Conservation (phyloP, 2,113 vertebrate genomes). For the Abramis brama region DNA sequence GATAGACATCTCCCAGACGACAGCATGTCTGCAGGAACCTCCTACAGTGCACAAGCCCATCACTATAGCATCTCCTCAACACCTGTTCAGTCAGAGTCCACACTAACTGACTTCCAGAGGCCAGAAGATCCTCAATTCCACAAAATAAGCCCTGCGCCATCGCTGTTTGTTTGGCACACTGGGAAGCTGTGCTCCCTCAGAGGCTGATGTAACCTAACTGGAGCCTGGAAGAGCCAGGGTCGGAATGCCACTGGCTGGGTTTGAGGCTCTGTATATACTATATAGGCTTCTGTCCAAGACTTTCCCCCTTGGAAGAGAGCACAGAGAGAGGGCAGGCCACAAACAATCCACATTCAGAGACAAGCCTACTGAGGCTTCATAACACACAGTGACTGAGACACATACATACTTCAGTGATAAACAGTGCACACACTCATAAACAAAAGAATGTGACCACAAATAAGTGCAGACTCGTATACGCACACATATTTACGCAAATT, state of each 20-base stretch:
- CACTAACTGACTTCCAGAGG: conserved; percentile 84
- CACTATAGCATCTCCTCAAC: conserved; percentile 85
- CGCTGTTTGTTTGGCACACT: conserved; percentile 26
- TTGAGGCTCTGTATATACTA: conserved; percentile 73
- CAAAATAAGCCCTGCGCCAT: conserved; percentile 88
- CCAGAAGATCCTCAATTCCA: conserved; percentile 87
- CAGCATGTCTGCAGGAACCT: conserved; percentile 87
- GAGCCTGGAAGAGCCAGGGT: conserved; percentile 67
- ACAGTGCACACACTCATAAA: conserved; percentile 52
- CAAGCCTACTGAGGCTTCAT: conserved; percentile 46
- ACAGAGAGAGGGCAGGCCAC: conserved; percentile 64
- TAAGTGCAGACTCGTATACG: neutral
- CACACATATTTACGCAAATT: conserved; percentile 23
- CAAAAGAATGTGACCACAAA: conserved; percentile 40
- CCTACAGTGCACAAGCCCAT: conserved; percentile 84
- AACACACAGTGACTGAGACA: conserved; percentile 53
- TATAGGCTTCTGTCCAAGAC: conserved; percentile 79
- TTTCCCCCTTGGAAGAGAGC: conserved; percentile 73
- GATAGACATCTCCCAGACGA: conserved; percentile 86
- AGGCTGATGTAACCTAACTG: conserved; percentile 72
- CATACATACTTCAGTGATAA: conserved; percentile 23
- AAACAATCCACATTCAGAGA: conserved; percentile 59
- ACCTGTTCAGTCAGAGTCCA: conserved; percentile 87
- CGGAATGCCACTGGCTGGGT: conserved; percentile 74
- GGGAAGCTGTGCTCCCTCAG: neutral